These are phyloP conservation scores for Dione juno DNA, from an alignment of 2,888 invertebrate species.

Conservation along the genomic window DNA sequence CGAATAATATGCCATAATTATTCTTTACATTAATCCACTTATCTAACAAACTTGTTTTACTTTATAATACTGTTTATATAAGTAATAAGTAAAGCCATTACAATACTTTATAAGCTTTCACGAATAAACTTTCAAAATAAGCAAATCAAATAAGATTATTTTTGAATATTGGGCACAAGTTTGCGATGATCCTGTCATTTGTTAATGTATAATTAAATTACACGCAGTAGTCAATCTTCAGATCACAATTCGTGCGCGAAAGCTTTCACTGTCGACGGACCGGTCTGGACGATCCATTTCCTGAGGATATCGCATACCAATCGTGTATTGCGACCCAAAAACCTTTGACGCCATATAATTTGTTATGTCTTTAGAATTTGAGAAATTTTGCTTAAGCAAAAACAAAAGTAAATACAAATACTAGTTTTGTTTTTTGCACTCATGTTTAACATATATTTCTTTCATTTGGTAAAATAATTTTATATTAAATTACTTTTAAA, in stretches of 20 bases:
- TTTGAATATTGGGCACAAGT: neutral
- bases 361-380: constrained; percentile 17
- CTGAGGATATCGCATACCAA: constrained; percentile 47
- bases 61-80: constrained; percentile 12
- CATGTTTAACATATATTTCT: neutral
- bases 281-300: constrained; percentile 56
- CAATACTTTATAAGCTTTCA: constrained; percentile 18
- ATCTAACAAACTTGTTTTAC: constrained; percentile 13
- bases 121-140: constrained; percentile 15
- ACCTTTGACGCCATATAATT: constrained; percentile 24
- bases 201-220: constrained; percentile 29
- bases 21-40: constrained; percentile 2
- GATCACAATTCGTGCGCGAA: constrained; percentile 41
- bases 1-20: neutral
- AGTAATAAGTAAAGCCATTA: constrained; percentile 14
- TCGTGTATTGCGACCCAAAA: constrained; percentile 26
- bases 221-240: constrained; percentile 33
- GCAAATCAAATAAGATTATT: neutral
- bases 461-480: neutral
- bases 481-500: too few relatives aligned
- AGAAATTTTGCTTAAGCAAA: neutral
- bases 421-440: neutral
- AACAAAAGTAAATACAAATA: neutral
- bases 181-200: neutral
- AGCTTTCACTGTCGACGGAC: constrained; percentile 65